Percentiles rank a stretch among this genome's conserved stretches.
Evolutionary conservation across 2,113 vertebrate species (phyloP).

Genomic region (Lepus americanus): DNA sequence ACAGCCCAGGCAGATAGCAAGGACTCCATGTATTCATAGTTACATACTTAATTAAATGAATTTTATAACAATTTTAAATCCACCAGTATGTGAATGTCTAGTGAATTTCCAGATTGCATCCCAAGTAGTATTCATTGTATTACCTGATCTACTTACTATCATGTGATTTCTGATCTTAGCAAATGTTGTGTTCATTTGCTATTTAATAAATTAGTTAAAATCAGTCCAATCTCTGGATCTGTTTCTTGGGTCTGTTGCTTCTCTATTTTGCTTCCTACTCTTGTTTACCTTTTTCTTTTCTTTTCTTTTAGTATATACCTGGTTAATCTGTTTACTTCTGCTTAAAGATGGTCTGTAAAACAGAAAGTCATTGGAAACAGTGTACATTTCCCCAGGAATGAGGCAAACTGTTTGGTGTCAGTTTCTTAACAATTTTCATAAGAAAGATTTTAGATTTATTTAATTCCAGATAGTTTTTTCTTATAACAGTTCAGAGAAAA

Average conservation of each 20-base stretch:
- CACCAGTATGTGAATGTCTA: neutral
- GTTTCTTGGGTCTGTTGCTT: neutral
- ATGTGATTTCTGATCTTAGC: neutral
- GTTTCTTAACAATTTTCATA: slow-evolving; percentile 24
- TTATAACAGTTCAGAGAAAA: neutral
- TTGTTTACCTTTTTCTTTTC: neutral
- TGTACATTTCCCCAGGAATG: neutral
- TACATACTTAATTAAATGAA: neutral
- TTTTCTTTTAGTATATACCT: neutral
- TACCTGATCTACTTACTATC: neutral
- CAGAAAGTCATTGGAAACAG: neutral
- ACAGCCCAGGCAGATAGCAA: neutral
- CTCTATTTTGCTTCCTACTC: neutral
- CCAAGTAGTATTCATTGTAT: slow-evolving; percentile 26
- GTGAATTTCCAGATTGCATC: neutral
- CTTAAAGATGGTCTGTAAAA: neutral
- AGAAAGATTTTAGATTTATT: slow-evolving; percentile 23
- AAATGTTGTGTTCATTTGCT: neutral
- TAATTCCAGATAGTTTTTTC: neutral
- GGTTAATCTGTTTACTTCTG: neutral
- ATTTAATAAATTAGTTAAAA: slow-evolving; percentile 27
- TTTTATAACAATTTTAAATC: slow-evolving; percentile 12
- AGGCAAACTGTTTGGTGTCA: neutral
- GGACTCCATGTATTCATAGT: neutral
- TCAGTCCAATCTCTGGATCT: neutral